Conservation (phyloP, 2,888 invertebrate species). For the Meloe dianella region DNA sequence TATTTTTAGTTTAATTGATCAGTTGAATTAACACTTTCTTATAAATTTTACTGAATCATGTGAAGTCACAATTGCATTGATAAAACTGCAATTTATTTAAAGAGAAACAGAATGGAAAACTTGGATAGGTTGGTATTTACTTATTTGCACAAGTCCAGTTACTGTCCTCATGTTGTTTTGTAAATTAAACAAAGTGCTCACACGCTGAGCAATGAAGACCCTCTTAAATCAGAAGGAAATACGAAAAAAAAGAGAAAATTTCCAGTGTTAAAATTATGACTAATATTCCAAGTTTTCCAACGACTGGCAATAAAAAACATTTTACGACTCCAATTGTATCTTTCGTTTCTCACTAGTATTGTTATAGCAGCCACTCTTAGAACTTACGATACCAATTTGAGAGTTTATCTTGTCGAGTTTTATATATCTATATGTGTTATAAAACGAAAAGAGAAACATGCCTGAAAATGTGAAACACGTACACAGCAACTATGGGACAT, state of each 20-base stretch:
- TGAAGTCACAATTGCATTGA: no score
- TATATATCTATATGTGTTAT: background rate
- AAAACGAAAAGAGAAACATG: background rate
- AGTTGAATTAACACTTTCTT: no score
- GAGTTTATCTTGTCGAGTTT: constrained; percentile 23
- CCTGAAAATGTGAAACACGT: constrained; percentile 7
- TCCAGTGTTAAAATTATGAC: constrained; percentile 13
- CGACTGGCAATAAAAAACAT: constrained; percentile 14
- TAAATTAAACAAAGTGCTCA: background rate
- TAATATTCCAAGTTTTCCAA: constrained; percentile 13
- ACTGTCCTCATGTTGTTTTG: no score
- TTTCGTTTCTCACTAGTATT: constrained; percentile 3
- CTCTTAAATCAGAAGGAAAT: background rate
- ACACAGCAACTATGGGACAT: background rate
- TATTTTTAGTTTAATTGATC: no score
- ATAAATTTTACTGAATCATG: no score
- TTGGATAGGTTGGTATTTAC: no score
- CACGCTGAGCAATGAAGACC: background rate
- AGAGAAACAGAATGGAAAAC: no score
- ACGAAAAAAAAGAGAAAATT: background rate
- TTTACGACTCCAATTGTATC: constrained; percentile 13
- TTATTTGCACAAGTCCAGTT: no score
- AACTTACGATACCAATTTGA: constrained; percentile 24
- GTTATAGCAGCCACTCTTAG: background rate
- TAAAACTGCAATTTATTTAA: no score